phyloP scores from a whole-genome alignment of 2,113 vertebrate species.

The Ochotona curzoniae region DNA sequence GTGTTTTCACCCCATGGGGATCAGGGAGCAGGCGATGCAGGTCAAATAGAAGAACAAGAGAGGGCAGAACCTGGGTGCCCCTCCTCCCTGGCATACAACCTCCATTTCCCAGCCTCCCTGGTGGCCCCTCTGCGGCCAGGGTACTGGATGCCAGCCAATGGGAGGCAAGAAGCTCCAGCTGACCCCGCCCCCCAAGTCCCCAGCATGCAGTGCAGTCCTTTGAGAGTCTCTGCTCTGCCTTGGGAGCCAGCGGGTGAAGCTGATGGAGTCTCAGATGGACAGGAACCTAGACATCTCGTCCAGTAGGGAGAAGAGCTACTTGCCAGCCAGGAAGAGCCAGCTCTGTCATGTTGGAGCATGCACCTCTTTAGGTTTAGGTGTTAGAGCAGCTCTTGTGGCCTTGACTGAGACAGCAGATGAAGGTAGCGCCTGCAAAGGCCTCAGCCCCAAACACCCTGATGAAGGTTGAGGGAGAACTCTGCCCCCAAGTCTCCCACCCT shows the following conservation, averaged over 20 bases:
- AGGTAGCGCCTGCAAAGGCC: not conserved
- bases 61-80: not conserved
- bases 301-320: not conserved
- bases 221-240: not conserved
- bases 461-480: not conserved
- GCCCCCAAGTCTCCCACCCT: not conserved
- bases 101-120: not conserved
- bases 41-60: not conserved
- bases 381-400: not conserved
- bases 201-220: not conserved
- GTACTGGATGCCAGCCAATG: not conserved
- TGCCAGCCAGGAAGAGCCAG: not conserved
- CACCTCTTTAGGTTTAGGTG: not conserved
- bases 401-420: not conserved
- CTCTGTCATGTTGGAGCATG: not conserved
- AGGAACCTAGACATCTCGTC: not conserved
- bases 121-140: not conserved
- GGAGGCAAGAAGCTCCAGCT: too few species aligned
- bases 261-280: not conserved
- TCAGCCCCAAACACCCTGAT: not conserved
- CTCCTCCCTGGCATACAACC: not conserved
- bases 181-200: not conserved
- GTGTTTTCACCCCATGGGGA: too few species aligned
- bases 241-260: not conserved
- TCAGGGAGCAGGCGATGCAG: not conserved